Evolutionary conservation across 2,113 vertebrate genomes (phyloP).

Genomic region (Noturus placidus): DNA sequence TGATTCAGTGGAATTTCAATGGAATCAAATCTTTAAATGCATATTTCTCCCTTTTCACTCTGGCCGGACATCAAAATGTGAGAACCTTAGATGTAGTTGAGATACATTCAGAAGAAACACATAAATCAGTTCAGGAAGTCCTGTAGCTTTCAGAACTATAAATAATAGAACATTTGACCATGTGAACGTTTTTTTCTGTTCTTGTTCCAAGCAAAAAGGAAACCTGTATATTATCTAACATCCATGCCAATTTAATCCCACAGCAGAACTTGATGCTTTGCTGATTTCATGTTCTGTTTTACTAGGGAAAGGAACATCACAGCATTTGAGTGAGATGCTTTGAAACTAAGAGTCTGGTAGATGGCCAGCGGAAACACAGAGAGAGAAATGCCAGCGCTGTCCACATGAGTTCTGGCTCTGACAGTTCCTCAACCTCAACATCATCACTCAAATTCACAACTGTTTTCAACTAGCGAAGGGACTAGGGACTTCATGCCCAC

Average conservation of each 20-base stretch:
- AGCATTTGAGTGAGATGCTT: slow-evolving; percentile 34
- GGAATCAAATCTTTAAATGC: not conserved
- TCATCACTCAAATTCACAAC: not conserved
- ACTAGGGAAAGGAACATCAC: slow-evolving; percentile 29
- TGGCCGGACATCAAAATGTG: not conserved
- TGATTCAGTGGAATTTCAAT: not conserved
- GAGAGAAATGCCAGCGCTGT: not conserved
- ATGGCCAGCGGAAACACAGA: not conserved
- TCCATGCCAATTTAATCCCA: slow-evolving; percentile 29
- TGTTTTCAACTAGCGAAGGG: not conserved
- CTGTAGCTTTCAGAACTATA: not conserved
- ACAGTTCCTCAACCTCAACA: not conserved
- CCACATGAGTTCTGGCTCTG: not conserved
- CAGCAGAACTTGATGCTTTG: slow-evolving; percentile 17
- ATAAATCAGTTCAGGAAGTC: not conserved
- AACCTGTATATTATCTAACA: slow-evolving; percentile 20
- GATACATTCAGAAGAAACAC: not conserved
- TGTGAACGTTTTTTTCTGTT: not conserved
- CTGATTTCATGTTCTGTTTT: slow-evolving; percentile 32
- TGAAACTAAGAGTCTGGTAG: not conserved
- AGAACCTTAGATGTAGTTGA: not conserved
- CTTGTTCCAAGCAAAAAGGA: not conserved
- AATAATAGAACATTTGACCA: not conserved
- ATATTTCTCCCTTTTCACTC: not conserved
- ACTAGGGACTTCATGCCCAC: not conserved